Conservation (phyloP, 92 coral and sea anemone genomes). For the Heteractis magnifica region DNA sequence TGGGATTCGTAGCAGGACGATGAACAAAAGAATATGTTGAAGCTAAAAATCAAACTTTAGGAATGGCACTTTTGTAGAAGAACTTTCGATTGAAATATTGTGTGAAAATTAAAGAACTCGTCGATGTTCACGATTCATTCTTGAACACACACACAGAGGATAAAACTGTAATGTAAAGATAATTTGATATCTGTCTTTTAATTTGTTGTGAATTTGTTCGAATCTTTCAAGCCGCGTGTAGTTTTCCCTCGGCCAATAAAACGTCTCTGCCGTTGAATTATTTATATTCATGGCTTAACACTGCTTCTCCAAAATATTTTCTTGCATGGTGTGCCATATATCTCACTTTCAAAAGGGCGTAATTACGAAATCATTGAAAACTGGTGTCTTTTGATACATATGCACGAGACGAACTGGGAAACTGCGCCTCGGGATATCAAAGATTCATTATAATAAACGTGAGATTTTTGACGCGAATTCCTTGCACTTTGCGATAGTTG, state of each 20-base stretch:
- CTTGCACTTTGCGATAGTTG: background rate
- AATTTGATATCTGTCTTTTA: conserved; percentile 18
- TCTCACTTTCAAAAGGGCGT: too few species aligned
- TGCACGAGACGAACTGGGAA: too few species aligned
- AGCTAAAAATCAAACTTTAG: background rate
- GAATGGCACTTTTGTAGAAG: background rate
- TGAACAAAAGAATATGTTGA: too few species aligned
- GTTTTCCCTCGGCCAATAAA: background rate
- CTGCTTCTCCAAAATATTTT: background rate
- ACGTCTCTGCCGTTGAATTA: background rate
- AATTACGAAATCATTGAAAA: too few species aligned
- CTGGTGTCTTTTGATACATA: too few species aligned
- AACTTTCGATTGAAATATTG: too few species aligned
- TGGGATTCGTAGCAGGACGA: background rate
- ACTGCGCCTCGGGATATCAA: too few species aligned
- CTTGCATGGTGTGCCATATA: too few species aligned
- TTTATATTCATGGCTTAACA: background rate
- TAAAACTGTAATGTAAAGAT: conserved; percentile 14
- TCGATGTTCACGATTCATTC: background rate
- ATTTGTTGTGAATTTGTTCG: conserved; percentile 16
- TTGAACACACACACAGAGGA: background rate
- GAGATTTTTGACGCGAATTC: too few species aligned
- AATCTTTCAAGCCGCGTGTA: background rate
- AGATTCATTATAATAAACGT: too few species aligned
- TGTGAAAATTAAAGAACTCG: background rate